A percentile compares a stretch with the other conserved stretches of the same genome.
Conservation (phyloP, 2,797 vertebrate genomes). For the Ataeniobius toweri region DNA sequence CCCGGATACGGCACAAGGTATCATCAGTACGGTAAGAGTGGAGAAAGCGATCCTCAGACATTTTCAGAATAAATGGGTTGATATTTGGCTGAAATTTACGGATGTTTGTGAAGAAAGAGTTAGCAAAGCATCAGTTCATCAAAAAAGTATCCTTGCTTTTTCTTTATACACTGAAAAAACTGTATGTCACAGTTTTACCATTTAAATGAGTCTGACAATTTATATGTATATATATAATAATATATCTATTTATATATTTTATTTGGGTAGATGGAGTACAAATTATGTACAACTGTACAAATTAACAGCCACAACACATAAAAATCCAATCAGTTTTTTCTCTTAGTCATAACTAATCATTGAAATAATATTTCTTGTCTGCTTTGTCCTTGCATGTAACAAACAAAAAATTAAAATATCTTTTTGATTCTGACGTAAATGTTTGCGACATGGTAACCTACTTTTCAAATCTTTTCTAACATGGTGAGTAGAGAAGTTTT, state of each 20-base stretch:
- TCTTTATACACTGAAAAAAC: not conserved
- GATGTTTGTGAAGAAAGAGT: not conserved
- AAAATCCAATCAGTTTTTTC: not conserved
- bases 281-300: not conserved
- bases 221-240: no score
- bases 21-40: slow-evolving; percentile 91
- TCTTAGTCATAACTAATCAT: not conserved
- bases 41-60: not conserved
- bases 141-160: not conserved
- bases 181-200: no score
- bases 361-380: not conserved
- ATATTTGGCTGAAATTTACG: not conserved
- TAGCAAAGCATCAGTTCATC: not conserved
- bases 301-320: not conserved
- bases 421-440: not conserved
- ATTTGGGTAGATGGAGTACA: not conserved
- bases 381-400: not conserved
- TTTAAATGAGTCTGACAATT: not conserved
- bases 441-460: not conserved
- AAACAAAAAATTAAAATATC: not conserved
- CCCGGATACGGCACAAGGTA: slow-evolving; percentile 93
- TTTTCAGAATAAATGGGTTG: not conserved
- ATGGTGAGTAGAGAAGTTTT: not conserved
- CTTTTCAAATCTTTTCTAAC: not conserved
- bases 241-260: not conserved